These are phyloP conservation scores for Anguilla pacifica DNA, from an alignment of 2,797 vertebrate species.

Conservation along the genomic window DNA sequence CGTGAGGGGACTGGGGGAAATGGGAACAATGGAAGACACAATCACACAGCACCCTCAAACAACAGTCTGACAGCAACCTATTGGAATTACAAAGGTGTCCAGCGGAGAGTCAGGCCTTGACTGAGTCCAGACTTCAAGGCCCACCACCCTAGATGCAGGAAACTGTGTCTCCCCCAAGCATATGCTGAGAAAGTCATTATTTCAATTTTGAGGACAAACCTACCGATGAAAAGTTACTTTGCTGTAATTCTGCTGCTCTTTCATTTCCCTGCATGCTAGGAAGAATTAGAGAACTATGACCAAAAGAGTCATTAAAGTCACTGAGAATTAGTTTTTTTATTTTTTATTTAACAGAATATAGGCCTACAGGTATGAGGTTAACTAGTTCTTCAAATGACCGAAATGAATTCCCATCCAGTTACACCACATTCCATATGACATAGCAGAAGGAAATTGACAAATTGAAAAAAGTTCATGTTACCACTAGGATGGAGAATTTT, in stretches of 20 bases:
- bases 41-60: constrained; percentile 47
- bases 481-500: background rate
- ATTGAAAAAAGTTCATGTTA: background rate
- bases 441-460: background rate
- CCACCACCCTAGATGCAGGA: constrained; percentile 3
- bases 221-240: background rate
- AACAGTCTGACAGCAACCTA: constrained; percentile 15
- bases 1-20: background rate
- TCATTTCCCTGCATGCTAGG: background rate
- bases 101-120: background rate
- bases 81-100: background rate
- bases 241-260: background rate
- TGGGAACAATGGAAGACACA: constrained; percentile 34
- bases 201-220: background rate
- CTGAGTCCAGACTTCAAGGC: background rate
- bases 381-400: background rate
- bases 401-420: background rate
- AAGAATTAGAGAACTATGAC: constrained; percentile 30
- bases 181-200: background rate
- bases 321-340: background rate
- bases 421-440: background rate
- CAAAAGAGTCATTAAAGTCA: constrained; percentile 49
- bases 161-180: background rate
- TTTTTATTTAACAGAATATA: too few species aligned
- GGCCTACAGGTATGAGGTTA: background rate